These are phyloP conservation scores for Sciaenops ocellatus DNA, from an alignment of 2,797 vertebrate species.

Conservation along the genomic window DNA sequence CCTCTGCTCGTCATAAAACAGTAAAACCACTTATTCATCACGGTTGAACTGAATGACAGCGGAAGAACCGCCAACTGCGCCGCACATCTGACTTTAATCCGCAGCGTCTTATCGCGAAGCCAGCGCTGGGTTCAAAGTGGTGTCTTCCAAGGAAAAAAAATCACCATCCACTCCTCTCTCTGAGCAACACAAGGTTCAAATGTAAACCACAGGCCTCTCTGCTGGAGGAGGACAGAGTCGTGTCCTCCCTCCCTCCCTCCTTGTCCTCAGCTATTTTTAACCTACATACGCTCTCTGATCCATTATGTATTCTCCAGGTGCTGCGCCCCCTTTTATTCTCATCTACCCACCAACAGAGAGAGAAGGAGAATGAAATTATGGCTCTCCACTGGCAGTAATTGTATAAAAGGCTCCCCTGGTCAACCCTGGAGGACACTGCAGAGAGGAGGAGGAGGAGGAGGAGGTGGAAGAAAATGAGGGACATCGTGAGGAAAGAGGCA, in stretches of 20 bases:
- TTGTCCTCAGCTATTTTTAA: constrained; percentile 51
- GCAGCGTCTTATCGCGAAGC: constrained; percentile 15
- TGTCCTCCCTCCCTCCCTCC: constrained; percentile 2
- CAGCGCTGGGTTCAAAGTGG: constrained; percentile 39
- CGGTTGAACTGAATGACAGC: constrained; percentile 11
- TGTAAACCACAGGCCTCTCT: constrained; percentile 50
- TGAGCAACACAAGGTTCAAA: constrained; percentile 40
- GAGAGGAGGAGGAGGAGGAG: constrained; percentile 20
- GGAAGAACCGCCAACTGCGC: constrained; percentile 28
- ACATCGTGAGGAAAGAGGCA: neutral
- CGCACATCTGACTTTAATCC: constrained; percentile 53
- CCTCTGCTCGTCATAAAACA: constrained; percentile 34
- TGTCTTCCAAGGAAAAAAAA: constrained; percentile 36
- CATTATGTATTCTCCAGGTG: constrained; percentile 49
- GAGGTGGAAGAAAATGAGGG: neutral
- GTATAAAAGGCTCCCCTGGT: constrained; percentile 46
- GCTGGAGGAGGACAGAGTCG: constrained; percentile 33
- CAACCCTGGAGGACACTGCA: constrained; percentile 19
- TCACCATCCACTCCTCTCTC: constrained; percentile 7
- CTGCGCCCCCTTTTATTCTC: constrained; percentile 35
- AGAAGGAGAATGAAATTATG: constrained; percentile 47
- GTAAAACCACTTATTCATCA: constrained; percentile 26
- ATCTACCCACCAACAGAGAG: constrained; percentile 21
- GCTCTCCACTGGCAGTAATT: constrained; percentile 38
- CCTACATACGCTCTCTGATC: constrained; percentile 36